Evolutionary conservation across 1,140 invertebrate genomes (phyloP).

Genomic region (Matsumurasca onukii): DNA sequence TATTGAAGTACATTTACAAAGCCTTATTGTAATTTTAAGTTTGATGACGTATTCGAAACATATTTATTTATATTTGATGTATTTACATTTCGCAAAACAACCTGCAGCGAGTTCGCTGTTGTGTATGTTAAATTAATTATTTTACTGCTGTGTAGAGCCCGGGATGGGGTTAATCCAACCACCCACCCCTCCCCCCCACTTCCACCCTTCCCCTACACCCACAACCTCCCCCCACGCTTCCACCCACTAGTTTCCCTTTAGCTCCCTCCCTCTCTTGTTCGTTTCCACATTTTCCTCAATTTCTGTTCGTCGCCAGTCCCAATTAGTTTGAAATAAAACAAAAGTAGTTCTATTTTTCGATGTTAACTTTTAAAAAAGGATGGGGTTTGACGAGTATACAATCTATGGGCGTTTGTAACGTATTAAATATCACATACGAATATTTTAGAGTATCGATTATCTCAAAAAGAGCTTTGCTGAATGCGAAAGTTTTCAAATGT

Average conservation of each 20-base stretch:
- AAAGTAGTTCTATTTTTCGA: too few relatives aligned
- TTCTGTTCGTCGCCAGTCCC: slow-evolving; percentile 20
- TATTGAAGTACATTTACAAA: too few relatives aligned
- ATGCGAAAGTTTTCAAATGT: too few relatives aligned
- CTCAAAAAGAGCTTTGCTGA: too few relatives aligned
- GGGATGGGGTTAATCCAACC: slow-evolving; percentile 41
- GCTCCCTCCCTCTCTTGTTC: slow-evolving; percentile 27
- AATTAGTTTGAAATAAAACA: slow-evolving; percentile 21
- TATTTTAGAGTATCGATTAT: too few relatives aligned
- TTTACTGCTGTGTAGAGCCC: slow-evolving; percentile 20
- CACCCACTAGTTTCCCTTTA: slow-evolving; percentile 32
- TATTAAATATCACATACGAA: too few relatives aligned
- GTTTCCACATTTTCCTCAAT: slow-evolving; percentile 23
- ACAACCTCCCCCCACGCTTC: slow-evolving; percentile 38
- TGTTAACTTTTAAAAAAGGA: too few relatives aligned
- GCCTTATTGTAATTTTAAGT: too few relatives aligned
- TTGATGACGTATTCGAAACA: too few relatives aligned
- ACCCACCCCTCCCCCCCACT: slow-evolving; percentile 40
- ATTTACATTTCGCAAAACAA: background rate
- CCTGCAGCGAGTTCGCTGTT: background rate
- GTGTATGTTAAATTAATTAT: slow-evolving; percentile 25
- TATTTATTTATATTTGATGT: background rate
- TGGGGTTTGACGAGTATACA: too few relatives aligned
- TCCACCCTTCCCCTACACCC: too few relatives aligned
- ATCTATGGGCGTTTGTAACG: too few relatives aligned